Evolutionary conservation across 92 coral and sea anemone genomes (phyloP), one percentile per base, ranked within the genome.

Genomic region (Zoanthus gigantus): DNA sequence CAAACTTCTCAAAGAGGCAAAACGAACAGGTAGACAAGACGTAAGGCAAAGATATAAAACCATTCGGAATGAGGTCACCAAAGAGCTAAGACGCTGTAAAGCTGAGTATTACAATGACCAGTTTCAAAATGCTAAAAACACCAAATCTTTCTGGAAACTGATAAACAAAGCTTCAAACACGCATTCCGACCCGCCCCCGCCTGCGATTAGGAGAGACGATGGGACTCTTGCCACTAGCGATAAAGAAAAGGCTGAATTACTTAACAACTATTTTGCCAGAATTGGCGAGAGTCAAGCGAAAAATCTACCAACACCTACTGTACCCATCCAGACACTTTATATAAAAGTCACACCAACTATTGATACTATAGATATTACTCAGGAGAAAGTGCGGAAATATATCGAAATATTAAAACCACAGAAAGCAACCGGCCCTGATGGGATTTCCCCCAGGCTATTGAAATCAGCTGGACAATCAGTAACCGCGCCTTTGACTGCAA

Each of bases 361-460:
- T 30, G 61, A 28, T 10, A 32, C 60, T 15, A 86, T 86, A 31
- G 88, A 56, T n/a, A 77, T 90, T 34, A n/a, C 77, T 29, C 68
- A 71, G 52, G 83, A 82, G 76, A 23, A 23, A 23, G 23, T 23
- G 23, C 23, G 23, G 23, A 23, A 23, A 23, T 23, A 23, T 23
- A 23, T 23, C 23, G 23, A 23, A 23, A 23, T 23, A 23, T 23
- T 23, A 23, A 23, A 23, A 23, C 23, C 23, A 78, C 68, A 46
- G 42, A 91, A 91, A 83, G 77, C 86, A 60, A 87, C 61, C 1
- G 89, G 93, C 46, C 86, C 85, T 56, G 93, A 91, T 58, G 84
- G 66, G 31, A 47, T 87, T 50, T 47, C 76, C 69, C 85, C 23
- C 23, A 23, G 23, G 23, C 23, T 23, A 23, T 87, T 83, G 47